Conservation (phyloP, 2,888 invertebrate genomes). For the Morinoia aosen region DNA sequence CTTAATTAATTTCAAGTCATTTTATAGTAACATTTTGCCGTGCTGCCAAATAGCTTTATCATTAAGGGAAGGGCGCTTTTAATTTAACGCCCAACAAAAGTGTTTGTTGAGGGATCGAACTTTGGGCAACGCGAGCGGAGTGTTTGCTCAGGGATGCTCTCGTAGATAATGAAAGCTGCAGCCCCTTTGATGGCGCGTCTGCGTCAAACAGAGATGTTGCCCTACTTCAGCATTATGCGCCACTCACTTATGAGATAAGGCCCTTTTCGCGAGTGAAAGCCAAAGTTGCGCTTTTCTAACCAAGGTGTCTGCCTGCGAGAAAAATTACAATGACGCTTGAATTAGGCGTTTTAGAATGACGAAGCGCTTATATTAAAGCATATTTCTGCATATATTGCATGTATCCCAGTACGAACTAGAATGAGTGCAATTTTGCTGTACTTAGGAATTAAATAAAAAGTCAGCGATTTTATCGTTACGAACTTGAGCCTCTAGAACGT, state of each 20-base stretch:
- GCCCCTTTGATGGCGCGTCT: background rate
- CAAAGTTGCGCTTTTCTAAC: background rate
- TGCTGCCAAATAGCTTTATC: slow-evolving; percentile 46
- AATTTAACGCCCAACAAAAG: slow-evolving; percentile 29
- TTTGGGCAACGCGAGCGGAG: background rate
- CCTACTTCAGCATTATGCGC: background rate
- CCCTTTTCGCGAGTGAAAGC: background rate
- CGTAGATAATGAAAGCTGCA: background rate
- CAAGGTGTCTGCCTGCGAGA: background rate
- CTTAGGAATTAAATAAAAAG: background rate
- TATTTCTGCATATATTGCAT: background rate
- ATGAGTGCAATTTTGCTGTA: background rate
- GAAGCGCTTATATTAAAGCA: background rate
- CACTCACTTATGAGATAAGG: slow-evolving; percentile 1
- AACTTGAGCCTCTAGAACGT: background rate
- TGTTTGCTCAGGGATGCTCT: slow-evolving; percentile 32
- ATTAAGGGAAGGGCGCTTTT: slow-evolving; percentile 42
- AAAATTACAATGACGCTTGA: background rate
- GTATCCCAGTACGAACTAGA: background rate
- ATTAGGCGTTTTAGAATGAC: background rate
- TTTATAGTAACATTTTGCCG: slow-evolving; percentile 29
- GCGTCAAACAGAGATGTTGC: background rate
- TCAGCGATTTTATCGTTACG: background rate
- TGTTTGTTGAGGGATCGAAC: slow-evolving; percentile 33
- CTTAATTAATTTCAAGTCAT: slow-evolving; percentile 47